Base-by-base conservation (phyloP, 2,888 invertebrate species). In the Scaptomyza parva region DNA sequence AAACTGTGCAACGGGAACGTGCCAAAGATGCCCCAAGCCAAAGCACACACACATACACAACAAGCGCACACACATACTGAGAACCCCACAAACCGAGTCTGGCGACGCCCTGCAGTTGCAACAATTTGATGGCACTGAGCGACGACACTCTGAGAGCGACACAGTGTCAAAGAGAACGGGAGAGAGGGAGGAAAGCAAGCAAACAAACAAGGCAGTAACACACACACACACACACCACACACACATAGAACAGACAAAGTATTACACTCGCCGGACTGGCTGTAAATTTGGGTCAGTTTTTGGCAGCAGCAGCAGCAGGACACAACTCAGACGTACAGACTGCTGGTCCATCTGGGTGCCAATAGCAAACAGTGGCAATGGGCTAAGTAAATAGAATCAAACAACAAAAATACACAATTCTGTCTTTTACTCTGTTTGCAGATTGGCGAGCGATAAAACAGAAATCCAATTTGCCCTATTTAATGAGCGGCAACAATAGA, bases 221-320 rank as follows among this genome's bases (percentile, higher is more conserved):
- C 18, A 35, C 18, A 17, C 9, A 37, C 37, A 37, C 17, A n/a
- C 5, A 37, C 17, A 35, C 14, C 33, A 35, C 14, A 37, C 17
- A 17, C 18, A n/a, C 40, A 7, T 35, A 2, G 1, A 33, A 43
- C 18, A 35, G 51, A 18, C 51, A 26, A 30, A 24, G 17, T 8
- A 17, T 37, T 14, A n/a, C 28, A 55, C 55, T 50, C 60, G 30
- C 22, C 43, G 17, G 61, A 53, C 65, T 64, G 68, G 45, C 48
- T 70, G 58, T 62, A 74, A 86, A 88, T 80, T 88, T 86, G 75
- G 85, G 83, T 83, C 83, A 83, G 64, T 80, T 86, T 88, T 88
- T 74, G 88, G 85, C 61, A 63, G n/a, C 40, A 55, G 41, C 26
- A 57, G 40, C 61, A 63, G n/a, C 40, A 55, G 41, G 18, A 57